Base-by-base conservation (phyloP, 2,797 vertebrate genomes). In the Sibirionetta formosa region DNA sequence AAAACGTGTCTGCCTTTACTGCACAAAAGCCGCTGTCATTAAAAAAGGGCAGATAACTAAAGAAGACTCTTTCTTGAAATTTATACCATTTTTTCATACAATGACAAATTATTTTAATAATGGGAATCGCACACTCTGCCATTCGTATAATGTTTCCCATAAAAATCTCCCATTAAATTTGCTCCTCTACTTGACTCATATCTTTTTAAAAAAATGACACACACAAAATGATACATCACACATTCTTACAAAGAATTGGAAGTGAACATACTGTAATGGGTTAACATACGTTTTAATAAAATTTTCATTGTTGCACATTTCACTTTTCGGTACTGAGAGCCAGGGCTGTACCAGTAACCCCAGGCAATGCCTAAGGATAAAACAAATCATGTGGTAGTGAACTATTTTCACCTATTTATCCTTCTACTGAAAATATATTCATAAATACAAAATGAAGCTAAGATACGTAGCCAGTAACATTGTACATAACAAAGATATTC, bases 41-140 rank as follows among this genome's bases (percentile, higher is more conserved):
- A 96, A 97, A 98, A 97, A 95, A 96, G 90, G 97, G 96, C 94
- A 98, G 96, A 97, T 97, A 98, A 98, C 97, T 97, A 96, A 98
- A 98, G 97, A 97, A 97, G 97, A 96, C 82, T 97, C 96, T 87
- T 94, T 96, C 97, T 97, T 97, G 96, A 98, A 98, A 98, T 98
- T 97, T 98, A 97, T 98, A 98, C 95, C 96, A 96, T 98, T 98
- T 98, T 98, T 97, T 96, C 96, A 95, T 96, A 97, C 97, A 97
- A 98, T 98, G 98, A 98, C 97, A 98, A 98, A 98, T 98, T 98
- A 98, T 98, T 98, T 98, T 98, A 98, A 98, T 98, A 98, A 98
- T 97, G 95, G 96, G 97, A 98, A 97, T 98, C 92, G 97, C 97
- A 97, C 82, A 91, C 85, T 86, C 95, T 97, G 96, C 96, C 97